These are phyloP conservation scores for Neofelis nebulosa DNA, from an alignment of 2,113 vertebrate genomes.

Conservation along the genomic window DNA sequence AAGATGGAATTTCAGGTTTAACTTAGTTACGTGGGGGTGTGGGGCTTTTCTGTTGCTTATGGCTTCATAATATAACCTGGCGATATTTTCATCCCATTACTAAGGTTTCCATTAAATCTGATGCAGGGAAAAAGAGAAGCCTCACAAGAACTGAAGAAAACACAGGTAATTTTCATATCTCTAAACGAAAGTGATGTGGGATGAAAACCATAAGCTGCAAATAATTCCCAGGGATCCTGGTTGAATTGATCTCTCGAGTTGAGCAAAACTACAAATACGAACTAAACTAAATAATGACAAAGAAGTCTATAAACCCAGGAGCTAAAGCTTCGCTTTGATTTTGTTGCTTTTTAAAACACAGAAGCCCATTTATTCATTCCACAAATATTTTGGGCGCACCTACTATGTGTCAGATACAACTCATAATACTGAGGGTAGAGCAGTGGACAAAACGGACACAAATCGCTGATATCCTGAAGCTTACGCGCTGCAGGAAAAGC, in stretches of 20 bases:
- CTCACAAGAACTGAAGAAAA: conserved; percentile 51
- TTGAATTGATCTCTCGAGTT: conserved; percentile 26
- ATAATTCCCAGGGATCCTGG: conserved; percentile 36
- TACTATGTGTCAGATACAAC: not conserved
- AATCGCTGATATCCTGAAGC: rapidly evolving
- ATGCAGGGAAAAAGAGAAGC: conserved; percentile 52
- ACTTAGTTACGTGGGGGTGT: not conserved
- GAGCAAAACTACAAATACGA: conserved; percentile 32
- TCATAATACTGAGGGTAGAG: not conserved
- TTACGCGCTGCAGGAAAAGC: not conserved
- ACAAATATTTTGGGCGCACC: not conserved
- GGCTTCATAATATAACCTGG: conserved; percentile 69
- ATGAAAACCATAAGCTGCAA: not conserved
- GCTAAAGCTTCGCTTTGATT: not conserved
- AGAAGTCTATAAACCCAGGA: not conserved
- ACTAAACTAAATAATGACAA: not conserved
- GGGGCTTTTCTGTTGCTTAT: conserved; percentile 46
- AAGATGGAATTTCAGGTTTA: conserved; percentile 3
- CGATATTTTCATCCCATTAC: conserved; percentile 77
- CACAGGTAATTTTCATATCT: conserved; percentile 57
- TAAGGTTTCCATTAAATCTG: conserved; percentile 72
- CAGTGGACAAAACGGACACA: not conserved
- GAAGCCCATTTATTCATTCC: not conserved
- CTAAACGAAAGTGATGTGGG: conserved; percentile 28
- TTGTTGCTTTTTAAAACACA: not conserved